These are phyloP conservation scores for Crotalus helleri DNA, from an alignment of 2,113 vertebrate genomes.

Conservation along the genomic window DNA sequence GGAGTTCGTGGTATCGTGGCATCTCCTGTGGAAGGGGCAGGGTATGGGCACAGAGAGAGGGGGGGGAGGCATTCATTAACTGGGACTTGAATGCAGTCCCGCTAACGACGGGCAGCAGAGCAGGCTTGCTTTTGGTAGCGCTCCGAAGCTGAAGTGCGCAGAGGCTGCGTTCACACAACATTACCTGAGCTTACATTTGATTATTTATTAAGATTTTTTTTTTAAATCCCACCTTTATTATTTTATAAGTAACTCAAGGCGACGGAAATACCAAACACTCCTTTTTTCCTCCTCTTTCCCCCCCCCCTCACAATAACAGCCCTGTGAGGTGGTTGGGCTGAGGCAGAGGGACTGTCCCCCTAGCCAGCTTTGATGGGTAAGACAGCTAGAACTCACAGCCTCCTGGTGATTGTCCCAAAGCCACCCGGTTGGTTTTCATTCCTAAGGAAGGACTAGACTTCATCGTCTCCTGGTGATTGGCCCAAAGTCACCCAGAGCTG, in stretches of 20 bases:
- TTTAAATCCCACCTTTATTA: background rate
- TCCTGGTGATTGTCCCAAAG: background rate
- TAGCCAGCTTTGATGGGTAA: background rate
- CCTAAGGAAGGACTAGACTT: too few relatives aligned
- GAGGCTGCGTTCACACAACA: background rate
- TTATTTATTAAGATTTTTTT: background rate
- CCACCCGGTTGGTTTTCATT: too few relatives aligned
- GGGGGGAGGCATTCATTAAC: too few relatives aligned
- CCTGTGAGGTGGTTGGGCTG: background rate
- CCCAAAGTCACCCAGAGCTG: background rate
- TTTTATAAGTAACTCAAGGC: too few relatives aligned
- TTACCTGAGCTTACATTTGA: background rate
- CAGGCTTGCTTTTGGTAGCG: background rate
- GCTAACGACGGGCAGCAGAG: background rate
- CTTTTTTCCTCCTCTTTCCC: background rate
- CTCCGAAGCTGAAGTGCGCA: background rate
- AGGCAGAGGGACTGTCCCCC: background rate
- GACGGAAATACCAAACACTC: background rate
- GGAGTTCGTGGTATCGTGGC: conserved; percentile 61
- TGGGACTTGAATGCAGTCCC: background rate
- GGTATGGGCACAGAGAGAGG: background rate
- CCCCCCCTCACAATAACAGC: background rate
- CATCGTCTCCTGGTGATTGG: background rate
- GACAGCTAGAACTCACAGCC: background rate
- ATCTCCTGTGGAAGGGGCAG: conserved; percentile 34